Evolutionary conservation across 2,797 vertebrate genomes (phyloP), one percentile per base, ranked within the genome.

Genomic region (Coranthus polyacanthus): DNA sequence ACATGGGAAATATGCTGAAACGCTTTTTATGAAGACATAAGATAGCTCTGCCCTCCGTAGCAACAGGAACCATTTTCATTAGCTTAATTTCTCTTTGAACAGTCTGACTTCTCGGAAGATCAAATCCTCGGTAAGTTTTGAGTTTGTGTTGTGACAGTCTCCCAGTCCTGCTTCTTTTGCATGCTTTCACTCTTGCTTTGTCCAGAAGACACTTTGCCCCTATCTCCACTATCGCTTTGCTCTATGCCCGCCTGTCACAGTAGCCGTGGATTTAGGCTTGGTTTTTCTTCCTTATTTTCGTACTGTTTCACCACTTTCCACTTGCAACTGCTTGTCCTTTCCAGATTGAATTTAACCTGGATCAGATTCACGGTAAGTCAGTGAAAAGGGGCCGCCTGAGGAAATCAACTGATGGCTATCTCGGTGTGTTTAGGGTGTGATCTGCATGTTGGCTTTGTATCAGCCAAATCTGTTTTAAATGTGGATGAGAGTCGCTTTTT

Each of bases 261-360:
- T 59, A 82, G 44, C 60, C 46, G 34, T 75, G 45, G 59, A 62
- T 59, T 38, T 65, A 68, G 62, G 34, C 21, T 21, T 17, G 50
- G 41, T 29, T 72, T 70, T 77, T 72, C 70, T 53, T 37, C 67
- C 82, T 72, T 79, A 57, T 83, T 83, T 78, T 65, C 50, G 22
- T 68, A 78, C 73, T 78, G 50, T 91, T 82, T 92, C 76, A 83
- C 50, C 81, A 75, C 85, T 88, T 82, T 83, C 87, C 78, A 81
- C 87, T 89, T 92, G 86, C 81, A 63, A 87, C 70, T 90, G 72
- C 88, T 88, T 91, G 81, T 92, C 66, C 89, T 86, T 91, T 93
- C 83, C 93, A 97, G 96, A 96, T 95, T 94, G 95, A 96, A 81
- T 97, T 96, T 95, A 96, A 94, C 89, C 92, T 93, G 94, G 95